Evolutionary conservation across 2,113 vertebrate species (phyloP), one percentile per base, ranked within the genome.

Genomic region (Syngnathoides biaculeatus): DNA sequence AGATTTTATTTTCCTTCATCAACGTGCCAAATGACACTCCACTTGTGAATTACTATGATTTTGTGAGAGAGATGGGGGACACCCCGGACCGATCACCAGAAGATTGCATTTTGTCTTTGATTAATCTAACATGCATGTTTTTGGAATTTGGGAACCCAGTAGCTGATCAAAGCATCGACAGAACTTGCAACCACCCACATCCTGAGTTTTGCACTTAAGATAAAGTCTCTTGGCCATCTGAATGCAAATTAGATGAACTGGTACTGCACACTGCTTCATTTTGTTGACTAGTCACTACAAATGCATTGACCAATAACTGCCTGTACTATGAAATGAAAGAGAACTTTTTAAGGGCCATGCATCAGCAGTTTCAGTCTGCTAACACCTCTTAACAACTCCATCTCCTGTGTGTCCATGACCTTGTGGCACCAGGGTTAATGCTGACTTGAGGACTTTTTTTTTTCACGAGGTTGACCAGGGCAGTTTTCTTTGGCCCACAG

Each of bases 391-490:
- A 48, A 50, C 67, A 56, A 72, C 74, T 78, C 76, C 62, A 64
- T 78, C 73, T 84, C 78, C 67, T 67, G 40, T 42, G 67, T 30
- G 50, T 61, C 68, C 22, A 17, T 77, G 82, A 74, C 85, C 86
- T 84, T 60, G 68, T 62, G 67, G 73, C 73, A 61, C 39, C 42
- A 19, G 70, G 77, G 80, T 79, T 79, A 81, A 79, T 84, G 84
- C 79, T 83, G 82, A 83, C 85, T 83, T 82, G 61, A 69, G 73
- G 68, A 72, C 72, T 83, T 76, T 65, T 86, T 80, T 35, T 35
- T 86, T 80, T 86, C 75, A 79, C n/a, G 66, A 72, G 75, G 78
- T 68, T 17, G 66, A 61, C 65, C 0, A 1, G 83, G 78, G 57
- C 78, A 43, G 63, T 26, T 62, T 50, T 67, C 75, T 79, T 75